phyloP scores from a whole-genome alignment of 2,113 vertebrate genomes.

The Coracopsis vasa region DNA sequence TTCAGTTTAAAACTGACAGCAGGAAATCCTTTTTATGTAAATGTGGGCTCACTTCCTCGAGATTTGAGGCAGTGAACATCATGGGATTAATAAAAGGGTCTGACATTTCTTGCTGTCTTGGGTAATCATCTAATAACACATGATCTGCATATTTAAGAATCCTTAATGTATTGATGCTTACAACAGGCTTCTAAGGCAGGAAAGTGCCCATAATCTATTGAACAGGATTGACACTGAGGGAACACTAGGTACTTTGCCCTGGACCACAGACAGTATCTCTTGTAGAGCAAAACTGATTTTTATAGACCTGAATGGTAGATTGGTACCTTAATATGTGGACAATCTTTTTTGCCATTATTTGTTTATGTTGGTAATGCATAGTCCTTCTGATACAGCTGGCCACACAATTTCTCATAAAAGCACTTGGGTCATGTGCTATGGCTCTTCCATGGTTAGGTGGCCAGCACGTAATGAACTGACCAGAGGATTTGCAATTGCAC shows the following conservation, averaged over 20 bases:
- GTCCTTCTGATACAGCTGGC: neutral
- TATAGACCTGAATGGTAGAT: neutral
- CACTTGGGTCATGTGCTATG: neutral
- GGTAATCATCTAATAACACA: neutral
- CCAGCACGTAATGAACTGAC: neutral
- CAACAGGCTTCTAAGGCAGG: neutral
- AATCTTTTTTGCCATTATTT: neutral
- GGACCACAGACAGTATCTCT: neutral
- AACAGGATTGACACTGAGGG: neutral
- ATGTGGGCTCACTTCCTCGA: neutral
- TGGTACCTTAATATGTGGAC: neutral
- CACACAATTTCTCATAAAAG: neutral
- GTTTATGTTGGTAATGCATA: neutral
- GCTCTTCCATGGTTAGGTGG: neutral
- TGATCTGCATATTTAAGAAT: neutral
- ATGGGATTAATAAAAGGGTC: neutral
- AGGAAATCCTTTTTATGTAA: constrained; percentile 6
- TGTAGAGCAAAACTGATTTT: neutral
- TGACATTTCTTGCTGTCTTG: neutral
- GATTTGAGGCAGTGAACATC: neutral
- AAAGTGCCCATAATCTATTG: neutral
- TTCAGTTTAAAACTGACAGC: neutral
- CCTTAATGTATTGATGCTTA: neutral
- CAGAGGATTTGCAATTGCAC: neutral
- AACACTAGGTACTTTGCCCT: neutral